A percentile compares a stretch with the other conserved stretches of the same genome.
Conservation (phyloP, 2,797 vertebrate species). For the Argentina silus region DNA sequence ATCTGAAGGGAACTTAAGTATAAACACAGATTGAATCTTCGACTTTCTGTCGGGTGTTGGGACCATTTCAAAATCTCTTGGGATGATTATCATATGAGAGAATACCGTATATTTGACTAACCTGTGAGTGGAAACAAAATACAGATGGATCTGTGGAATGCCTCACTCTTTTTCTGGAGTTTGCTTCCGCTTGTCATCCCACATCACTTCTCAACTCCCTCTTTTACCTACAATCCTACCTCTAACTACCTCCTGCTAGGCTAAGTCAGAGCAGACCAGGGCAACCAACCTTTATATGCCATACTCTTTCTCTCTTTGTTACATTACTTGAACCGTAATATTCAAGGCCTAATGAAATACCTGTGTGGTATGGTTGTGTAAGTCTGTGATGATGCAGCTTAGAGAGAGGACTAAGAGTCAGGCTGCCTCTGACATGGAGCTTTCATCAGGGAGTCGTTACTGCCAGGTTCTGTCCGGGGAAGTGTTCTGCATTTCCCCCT, state of each 20-base stretch:
- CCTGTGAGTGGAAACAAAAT: neutral
- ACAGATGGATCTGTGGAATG: neutral
- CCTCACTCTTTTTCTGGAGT: neutral
- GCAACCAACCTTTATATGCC: too few relatives aligned
- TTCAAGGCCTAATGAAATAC: conserved; percentile 10
- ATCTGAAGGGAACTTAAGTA: neutral
- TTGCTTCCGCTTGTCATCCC: neutral
- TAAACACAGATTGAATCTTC: neutral
- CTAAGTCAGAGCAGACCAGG: neutral
- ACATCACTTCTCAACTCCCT: neutral
- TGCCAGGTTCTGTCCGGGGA: neutral
- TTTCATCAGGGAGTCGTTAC: conserved; percentile 7
- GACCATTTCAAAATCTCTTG: neutral
- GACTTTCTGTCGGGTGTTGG: neutral
- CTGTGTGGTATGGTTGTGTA: conserved; percentile 26
- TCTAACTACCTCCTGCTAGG: neutral
- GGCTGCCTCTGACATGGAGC: conserved; percentile 9
- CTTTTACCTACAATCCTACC: neutral
- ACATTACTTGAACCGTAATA: neutral
- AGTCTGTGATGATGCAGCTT: conserved; percentile 26
- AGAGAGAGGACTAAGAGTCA: conserved; percentile 8
- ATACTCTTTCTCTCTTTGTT: conserved; percentile 3
- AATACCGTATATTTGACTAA: neutral
- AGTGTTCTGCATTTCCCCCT: neutral
- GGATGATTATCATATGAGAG: neutral